Evolutionary conservation across 2,888 invertebrate genomes (phyloP).

Genomic region (Caenorhabditis wallacei): DNA sequence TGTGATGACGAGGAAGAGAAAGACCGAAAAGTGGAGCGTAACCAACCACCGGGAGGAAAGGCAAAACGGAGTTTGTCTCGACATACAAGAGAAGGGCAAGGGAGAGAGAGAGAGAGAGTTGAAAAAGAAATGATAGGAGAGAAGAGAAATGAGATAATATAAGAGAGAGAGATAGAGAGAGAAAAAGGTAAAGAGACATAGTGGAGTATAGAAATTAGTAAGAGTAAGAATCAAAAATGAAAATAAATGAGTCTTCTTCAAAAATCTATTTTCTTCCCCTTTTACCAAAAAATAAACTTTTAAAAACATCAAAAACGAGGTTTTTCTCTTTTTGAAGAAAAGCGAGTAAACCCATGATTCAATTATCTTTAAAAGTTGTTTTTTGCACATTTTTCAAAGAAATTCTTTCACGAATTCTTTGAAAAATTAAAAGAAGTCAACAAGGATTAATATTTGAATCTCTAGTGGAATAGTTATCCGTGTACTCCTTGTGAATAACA

Average conservation of each 20-base stretch:
- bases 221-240: constrained; percentile 22
- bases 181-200: constrained; percentile 20
- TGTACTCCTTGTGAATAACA: too few relatives aligned
- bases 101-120: too few relatives aligned
- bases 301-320: too few relatives aligned
- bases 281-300: too few relatives aligned
- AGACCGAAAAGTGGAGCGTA: constrained; percentile 51
- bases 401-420: too few relatives aligned
- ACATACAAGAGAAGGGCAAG: constrained; percentile 29
- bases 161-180: constrained; percentile 16
- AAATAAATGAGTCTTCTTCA: background rate
- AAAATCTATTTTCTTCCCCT: background rate
- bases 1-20: constrained; percentile 23
- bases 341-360: too few relatives aligned
- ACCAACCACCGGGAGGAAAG: constrained; percentile 36
- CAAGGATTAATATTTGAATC: too few relatives aligned
- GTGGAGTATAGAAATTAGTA: constrained; percentile 29
- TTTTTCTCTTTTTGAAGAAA: too few relatives aligned
- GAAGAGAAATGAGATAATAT: constrained; percentile 3
- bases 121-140: constrained; percentile 29
- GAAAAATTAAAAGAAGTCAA: too few relatives aligned
- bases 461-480: too few relatives aligned
- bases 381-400: too few relatives aligned
- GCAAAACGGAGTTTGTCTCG: constrained; percentile 46
- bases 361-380: too few relatives aligned